Conservation (phyloP, 2,888 invertebrate species). For the Leptopterna dolabrata region DNA sequence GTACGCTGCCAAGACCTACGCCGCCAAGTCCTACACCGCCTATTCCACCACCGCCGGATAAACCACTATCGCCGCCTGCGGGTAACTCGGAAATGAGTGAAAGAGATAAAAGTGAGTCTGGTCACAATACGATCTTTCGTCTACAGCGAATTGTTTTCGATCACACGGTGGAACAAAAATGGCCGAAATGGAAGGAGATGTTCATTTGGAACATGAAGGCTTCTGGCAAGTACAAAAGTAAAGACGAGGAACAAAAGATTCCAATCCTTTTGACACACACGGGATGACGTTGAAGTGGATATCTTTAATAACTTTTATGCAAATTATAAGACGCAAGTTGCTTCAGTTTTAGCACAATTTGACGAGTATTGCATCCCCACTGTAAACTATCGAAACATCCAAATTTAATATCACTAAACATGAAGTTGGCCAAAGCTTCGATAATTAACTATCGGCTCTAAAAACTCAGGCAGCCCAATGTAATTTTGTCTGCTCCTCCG, state of each 20-base stretch:
- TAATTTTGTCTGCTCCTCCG: not conserved
- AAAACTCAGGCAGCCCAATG: not conserved
- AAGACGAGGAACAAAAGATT: slow-evolving; percentile 35
- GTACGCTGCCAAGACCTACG: too few species aligned
- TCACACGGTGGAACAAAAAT: not conserved
- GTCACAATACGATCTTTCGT: too few species aligned
- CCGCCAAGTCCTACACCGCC: too few species aligned
- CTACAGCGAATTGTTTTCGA: not conserved
- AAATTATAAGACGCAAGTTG: too few species aligned
- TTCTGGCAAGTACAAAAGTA: slow-evolving; percentile 3
- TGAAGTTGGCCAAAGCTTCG: not conserved
- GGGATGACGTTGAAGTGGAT: slow-evolving; percentile 22
- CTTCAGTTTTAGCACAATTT: too few species aligned
- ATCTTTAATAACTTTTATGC: too few species aligned
- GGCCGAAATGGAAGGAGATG: slow-evolving; percentile 40
- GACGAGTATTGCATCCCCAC: too few species aligned
- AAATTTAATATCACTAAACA: not conserved
- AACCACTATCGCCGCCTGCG: too few species aligned
- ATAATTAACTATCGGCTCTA: not conserved
- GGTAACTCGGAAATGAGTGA: too few species aligned
- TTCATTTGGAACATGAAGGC: not conserved
- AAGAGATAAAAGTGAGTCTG: too few species aligned
- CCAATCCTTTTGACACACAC: slow-evolving; percentile 25
- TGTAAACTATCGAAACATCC: not conserved
- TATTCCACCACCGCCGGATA: too few species aligned